Base-by-base conservation (phyloP, 1,140 invertebrate species). In the Rhizoglyphus robini region DNA sequence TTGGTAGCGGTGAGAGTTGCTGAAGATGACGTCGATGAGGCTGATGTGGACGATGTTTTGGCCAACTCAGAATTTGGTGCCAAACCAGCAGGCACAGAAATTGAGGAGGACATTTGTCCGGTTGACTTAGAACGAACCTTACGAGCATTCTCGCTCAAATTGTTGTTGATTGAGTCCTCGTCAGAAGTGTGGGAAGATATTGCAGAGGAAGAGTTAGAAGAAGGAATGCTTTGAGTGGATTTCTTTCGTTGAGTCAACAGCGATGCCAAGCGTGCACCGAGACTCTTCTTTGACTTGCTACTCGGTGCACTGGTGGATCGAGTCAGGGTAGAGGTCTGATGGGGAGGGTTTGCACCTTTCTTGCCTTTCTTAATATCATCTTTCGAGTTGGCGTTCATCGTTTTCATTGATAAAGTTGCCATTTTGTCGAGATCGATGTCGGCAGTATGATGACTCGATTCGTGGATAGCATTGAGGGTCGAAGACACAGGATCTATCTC, bases 401-500 rank as follows among this genome's bases (percentile, higher is more conserved):
- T 23, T 54, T 20, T 5, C 8, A 54, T 25, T 32, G 51, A 54
- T 5, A 54, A 23, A 11, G 51, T 54, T 2, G 58, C 58, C 58
- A 60, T 60, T 18, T 60, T 60, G 36, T 60, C 58, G 15, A 60
- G 58, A 60, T 60, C 58, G 20, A 60, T 60, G 15, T 60, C 58
- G 29, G 30, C 58, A 38, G 15, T 34, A 11, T 29, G 27, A n/a
- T 46, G 48, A 51, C n/a, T n/a, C n/a, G n/a, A n/a, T n/a, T n/a
- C n/a, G n/a, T n/a, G n/a, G n/a, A n/a, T n/a, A n/a, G n/a, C n/a
- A n/a, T 51, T 13, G 23, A 20, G 23, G 2, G 48, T 4, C n/a
- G 48, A 46, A n/a, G 41, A 49, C 5, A 20, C 47, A 49, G n/a
- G n/a, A n/a, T 49, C 4, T 49, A 11, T 41, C 18, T 18, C 36